Evolutionary conservation across 2,888 invertebrate genomes (phyloP).

Genomic region (Coecobrya sp.): DNA sequence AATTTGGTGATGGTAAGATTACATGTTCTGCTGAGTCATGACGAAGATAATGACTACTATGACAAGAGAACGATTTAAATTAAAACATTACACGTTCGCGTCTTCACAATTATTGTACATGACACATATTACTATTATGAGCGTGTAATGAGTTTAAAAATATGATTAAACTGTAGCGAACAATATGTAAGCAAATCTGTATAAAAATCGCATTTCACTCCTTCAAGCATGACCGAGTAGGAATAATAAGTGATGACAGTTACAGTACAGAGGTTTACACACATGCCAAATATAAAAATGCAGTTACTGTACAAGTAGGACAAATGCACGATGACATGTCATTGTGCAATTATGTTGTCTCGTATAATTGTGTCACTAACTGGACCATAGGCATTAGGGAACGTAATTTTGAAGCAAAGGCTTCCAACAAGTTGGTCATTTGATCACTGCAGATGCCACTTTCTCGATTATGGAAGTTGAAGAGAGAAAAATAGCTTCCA

Average conservation of each 20-base stretch:
- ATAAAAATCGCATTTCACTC: constrained; percentile 13
- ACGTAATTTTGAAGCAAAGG: no score
- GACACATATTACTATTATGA: constrained; percentile 23
- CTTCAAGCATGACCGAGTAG: not conserved
- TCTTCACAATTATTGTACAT: constrained; percentile 14
- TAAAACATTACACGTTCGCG: constrained; percentile 52
- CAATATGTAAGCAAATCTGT: not conserved
- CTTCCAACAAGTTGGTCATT: no score
- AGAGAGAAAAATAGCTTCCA: no score
- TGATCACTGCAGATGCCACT: no score
- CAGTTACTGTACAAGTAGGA: not conserved
- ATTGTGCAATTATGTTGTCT: constrained; percentile 9
- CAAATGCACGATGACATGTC: not conserved
- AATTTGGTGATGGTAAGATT: constrained; percentile 4
- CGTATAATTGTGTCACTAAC: not conserved
- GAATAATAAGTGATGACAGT: not conserved
- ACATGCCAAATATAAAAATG: not conserved
- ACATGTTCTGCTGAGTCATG: constrained; percentile 22
- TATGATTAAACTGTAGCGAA: not conserved
- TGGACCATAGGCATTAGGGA: no score
- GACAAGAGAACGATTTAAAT: constrained; percentile 35
- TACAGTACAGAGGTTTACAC: not conserved
- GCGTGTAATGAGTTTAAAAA: constrained; percentile 13
- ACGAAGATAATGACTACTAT: not conserved
- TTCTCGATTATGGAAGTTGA: no score